phyloP scores from a whole-genome alignment of 2,797 vertebrate species.

The Psittacula echo region DNA sequence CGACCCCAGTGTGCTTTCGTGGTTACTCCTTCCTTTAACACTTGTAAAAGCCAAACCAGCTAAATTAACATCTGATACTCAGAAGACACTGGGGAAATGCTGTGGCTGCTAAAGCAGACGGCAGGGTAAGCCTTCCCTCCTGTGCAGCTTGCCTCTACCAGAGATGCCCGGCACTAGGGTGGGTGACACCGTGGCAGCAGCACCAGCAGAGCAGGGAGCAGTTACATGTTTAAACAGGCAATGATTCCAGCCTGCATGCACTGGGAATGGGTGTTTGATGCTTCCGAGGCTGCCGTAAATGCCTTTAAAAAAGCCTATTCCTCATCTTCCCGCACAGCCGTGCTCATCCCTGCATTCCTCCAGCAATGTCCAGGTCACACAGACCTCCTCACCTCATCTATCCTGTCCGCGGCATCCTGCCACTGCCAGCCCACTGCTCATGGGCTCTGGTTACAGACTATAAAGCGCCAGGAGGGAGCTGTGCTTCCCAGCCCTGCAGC shows the following conservation, averaged over 20 bases:
- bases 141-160: accelerated
- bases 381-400: not conserved
- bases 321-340: not conserved
- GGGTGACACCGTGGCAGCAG: not conserved
- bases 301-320: accelerated
- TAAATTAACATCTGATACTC: not conserved
- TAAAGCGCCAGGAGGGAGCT: not conserved
- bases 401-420: not conserved
- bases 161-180: accelerated
- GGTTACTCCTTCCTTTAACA: not conserved
- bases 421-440: not conserved
- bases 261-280: not conserved
- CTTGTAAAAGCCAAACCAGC: not conserved
- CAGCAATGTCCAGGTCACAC: not conserved
- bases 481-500: not conserved
- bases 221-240: not conserved
- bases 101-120: not conserved
- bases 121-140: not conserved
- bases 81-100: not conserved
- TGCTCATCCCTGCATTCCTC: not conserved
- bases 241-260: not conserved
- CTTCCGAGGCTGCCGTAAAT: not conserved
- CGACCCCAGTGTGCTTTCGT: not conserved
- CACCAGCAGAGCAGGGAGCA: accelerated
- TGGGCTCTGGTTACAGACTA: conserved; percentile 7